Percentiles rank a stretch among this genome's conserved stretches.
These are phyloP conservation scores for Capitulum mitella DNA, from an alignment of 2,888 invertebrate species.

Conservation along the genomic window DNA sequence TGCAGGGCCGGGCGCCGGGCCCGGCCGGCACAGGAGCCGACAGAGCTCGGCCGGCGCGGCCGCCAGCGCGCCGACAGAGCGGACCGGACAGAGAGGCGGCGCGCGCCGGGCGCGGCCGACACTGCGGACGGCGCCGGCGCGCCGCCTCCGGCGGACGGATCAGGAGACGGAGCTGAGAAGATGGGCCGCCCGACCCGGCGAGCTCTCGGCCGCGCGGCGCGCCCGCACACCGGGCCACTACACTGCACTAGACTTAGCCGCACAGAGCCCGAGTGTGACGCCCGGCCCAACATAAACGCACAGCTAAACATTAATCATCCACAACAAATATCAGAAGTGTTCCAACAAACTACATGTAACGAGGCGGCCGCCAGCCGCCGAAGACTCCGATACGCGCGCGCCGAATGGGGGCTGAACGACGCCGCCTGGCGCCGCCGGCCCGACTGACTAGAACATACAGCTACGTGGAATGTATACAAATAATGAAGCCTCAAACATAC, in stretches of 20 bases:
- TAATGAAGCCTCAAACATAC: conserved; percentile 4
- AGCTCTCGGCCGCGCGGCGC: neutral
- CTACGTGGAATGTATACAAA: conserved; percentile 24
- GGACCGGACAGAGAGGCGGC: too few relatives aligned
- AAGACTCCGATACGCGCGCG: neutral
- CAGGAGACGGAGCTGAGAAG: too few relatives aligned
- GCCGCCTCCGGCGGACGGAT: neutral
- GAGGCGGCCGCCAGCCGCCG: neutral
- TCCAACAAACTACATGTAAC: neutral
- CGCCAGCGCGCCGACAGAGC: too few relatives aligned
- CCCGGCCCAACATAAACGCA: conserved; percentile 5
- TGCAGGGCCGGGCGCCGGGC: too few relatives aligned
- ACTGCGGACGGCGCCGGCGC: neutral
- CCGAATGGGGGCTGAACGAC: too few relatives aligned
- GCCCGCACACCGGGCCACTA: neutral
- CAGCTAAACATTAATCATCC: conserved; percentile 17
- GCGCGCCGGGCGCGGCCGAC: neutral
- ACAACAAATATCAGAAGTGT: conserved; percentile 21
- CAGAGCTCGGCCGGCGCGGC: neutral
- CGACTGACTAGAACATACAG: conserved; percentile 20
- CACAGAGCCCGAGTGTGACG: too few relatives aligned
- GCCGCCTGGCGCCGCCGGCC: neutral
- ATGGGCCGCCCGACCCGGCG: too few relatives aligned
- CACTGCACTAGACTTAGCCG: neutral
- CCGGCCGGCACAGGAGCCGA: neutral